Conservation (phyloP, 2,113 vertebrate species). For the Python bivittatus region DNA sequence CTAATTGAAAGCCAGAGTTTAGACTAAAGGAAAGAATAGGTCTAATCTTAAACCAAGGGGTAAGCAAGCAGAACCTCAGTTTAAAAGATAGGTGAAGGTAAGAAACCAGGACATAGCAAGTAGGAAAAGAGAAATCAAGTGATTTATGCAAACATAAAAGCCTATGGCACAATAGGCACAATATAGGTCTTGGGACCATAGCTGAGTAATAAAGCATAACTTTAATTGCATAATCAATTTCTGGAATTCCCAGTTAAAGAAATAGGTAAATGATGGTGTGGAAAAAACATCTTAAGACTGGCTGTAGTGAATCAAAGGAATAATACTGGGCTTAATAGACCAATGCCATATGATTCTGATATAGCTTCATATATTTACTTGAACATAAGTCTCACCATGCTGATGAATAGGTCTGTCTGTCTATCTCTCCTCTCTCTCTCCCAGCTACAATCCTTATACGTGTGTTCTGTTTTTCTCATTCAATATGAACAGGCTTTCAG, state of each 20-base stretch:
- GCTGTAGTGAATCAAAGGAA: background rate
- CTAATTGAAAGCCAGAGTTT: background rate
- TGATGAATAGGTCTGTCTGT: background rate
- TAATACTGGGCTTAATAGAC: background rate
- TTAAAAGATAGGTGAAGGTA: background rate
- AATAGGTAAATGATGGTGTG: background rate
- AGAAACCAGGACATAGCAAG: background rate
- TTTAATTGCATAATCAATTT: background rate
- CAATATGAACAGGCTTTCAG: background rate
- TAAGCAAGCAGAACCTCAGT: background rate
- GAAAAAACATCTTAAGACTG: background rate
- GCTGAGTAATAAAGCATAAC: background rate
- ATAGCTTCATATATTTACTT: background rate
- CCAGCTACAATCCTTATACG: background rate
- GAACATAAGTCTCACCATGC: background rate
- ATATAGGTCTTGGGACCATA: background rate
- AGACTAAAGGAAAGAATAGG: background rate
- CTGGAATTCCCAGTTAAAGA: background rate
- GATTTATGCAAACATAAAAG: background rate
- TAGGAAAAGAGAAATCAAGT: background rate
- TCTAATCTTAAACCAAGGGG: background rate
- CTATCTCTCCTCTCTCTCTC: background rate
- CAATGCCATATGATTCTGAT: background rate
- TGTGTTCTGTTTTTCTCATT: background rate
- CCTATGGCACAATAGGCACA: background rate